Evolutionary conservation across 2,888 invertebrate genomes (phyloP), one percentile per base, ranked within the genome.

Genomic region (Ommatoiulus sabulosus): DNA sequence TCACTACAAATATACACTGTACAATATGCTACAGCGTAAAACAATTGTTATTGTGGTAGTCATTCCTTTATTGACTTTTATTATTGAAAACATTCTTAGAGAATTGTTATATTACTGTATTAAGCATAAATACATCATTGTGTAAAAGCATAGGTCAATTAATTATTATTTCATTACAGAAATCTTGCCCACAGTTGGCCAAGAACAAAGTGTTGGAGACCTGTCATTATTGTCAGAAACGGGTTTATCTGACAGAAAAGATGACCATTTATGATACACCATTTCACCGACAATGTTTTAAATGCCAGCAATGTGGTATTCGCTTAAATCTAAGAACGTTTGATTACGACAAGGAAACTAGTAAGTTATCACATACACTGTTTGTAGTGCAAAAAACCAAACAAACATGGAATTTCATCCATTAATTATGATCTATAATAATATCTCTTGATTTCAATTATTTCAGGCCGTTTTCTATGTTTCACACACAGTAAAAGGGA

Each of bases 191-290:
- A 35, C 35, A 35, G 24, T 80, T 80, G 80, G 35, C 35, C 80
- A 80, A 80, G 35, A 80, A 80, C 15, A 80, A 35, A 80, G 12
- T 80, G 7, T 80, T 80, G 80, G 80, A 80, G 80, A 80, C 35
- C 80, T 80, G 80, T 80, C 86, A 86, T 48, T 86, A 46, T 12
- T 86, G 86, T n/a, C 46, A 48, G 20, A 86, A 86, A 86, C 44
- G 48, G n/a, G 86, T 86, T 44, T 48, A 46, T 86, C 48, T 86
- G 48, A 86, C 86, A 20, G 86, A 86, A 86, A 86, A 86, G 24
- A 86, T 46, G 86, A 86, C 44, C 12, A 86, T 46, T 15, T 46
- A 86, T 46, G 48, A 44, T 8, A 86, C 48, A 44, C 44, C 46
- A 6, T 86, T 86, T 86, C 86, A 86, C 44, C 86, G 86, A 10